phyloP scores from a whole-genome alignment of 2,113 vertebrate genomes.

The Plecturocebus donacophilus region DNA sequence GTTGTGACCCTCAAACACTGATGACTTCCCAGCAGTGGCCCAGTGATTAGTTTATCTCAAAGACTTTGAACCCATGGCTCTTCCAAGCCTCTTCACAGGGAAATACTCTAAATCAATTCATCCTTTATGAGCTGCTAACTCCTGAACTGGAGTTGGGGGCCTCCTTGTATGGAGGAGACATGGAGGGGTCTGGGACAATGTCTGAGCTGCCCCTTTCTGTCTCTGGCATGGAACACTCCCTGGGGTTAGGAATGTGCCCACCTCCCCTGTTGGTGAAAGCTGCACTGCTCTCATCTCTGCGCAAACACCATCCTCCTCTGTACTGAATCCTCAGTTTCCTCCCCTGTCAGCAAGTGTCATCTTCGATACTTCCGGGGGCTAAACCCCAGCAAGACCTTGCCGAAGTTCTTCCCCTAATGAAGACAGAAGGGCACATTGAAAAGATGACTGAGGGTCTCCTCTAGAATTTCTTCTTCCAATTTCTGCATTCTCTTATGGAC shows the following conservation, averaged over 20 bases:
- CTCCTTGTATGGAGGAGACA: background rate
- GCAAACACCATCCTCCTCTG: background rate
- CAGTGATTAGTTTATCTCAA: background rate
- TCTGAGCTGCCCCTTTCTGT: background rate
- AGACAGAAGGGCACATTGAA: background rate
- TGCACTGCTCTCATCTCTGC: background rate
- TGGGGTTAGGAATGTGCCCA: background rate
- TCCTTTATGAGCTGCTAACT: background rate
- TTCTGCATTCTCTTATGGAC: background rate
- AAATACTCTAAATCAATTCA: background rate
- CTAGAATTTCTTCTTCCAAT: background rate
- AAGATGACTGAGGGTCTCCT: background rate
- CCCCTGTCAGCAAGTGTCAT: background rate
- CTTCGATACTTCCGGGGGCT: background rate
- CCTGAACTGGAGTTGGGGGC: background rate
- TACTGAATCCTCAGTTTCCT: background rate
- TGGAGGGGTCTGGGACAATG: background rate
- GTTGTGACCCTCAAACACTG: background rate
- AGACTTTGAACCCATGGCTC: background rate
- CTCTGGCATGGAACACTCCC: background rate
- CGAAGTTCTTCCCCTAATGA: background rate
- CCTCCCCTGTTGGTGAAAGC: background rate
- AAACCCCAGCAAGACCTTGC: background rate
- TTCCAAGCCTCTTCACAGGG: background rate
- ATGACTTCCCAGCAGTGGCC: background rate